Evolutionary conservation across 2,797 vertebrate genomes (phyloP).

Genomic region (Mionectes olivaceus): DNA sequence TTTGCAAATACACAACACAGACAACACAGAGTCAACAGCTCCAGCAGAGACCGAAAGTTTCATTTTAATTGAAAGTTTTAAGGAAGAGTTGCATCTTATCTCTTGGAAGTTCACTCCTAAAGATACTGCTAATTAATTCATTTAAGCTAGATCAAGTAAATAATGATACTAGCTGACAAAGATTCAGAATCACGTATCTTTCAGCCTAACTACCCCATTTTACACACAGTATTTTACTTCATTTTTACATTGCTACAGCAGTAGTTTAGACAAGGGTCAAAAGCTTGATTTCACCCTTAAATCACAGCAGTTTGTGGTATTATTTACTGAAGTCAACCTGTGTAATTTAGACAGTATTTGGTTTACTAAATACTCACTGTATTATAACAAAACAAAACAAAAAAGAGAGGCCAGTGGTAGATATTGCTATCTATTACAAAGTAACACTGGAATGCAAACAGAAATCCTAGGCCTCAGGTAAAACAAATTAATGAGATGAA

Average conservation of each 20-base stretch:
- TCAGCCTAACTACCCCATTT: not conserved
- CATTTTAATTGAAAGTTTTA: not conserved
- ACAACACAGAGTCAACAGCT: not conserved
- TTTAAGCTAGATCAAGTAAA: not conserved
- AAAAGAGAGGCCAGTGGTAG: too few relatives aligned
- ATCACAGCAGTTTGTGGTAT: not conserved
- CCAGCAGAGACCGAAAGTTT: not conserved
- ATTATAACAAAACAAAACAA: not conserved
- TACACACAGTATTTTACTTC: not conserved
- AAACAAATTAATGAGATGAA: not conserved
- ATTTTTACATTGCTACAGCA: not conserved
- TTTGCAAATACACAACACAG: not conserved
- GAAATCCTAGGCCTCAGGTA: not conserved
- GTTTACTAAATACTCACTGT: not conserved
- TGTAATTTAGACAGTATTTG: not conserved
- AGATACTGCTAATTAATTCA: not conserved
- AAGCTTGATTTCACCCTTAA: not conserved
- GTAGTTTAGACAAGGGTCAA: not conserved
- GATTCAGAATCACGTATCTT: not conserved
- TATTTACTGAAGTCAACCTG: not conserved
- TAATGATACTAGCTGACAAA: not conserved
- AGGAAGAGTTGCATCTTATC: not conserved
- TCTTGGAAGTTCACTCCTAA: not conserved
- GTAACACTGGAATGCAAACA: not conserved
- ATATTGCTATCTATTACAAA: not conserved